These are phyloP conservation scores for Girardinus metallicus DNA, from an alignment of 2,797 vertebrate genomes.

Conservation along the genomic window DNA sequence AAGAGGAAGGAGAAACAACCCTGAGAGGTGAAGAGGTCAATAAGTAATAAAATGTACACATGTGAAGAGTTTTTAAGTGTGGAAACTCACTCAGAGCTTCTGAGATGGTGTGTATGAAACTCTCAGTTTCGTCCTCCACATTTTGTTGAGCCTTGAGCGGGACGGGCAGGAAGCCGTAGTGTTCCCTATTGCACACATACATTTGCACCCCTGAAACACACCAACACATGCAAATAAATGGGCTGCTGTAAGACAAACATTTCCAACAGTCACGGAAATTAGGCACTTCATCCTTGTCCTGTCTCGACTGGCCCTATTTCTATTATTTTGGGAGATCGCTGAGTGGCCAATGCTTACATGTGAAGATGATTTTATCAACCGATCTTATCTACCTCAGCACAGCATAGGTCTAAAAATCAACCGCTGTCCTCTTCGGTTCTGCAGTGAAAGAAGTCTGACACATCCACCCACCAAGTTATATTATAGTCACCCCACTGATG, in stretches of 20 bases:
- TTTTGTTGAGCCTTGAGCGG: slow-evolving; percentile 92
- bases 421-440: too few species aligned
- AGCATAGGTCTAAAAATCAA: too few species aligned
- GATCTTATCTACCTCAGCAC: too few species aligned
- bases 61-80: slow-evolving; percentile 16
- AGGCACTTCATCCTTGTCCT: background rate
- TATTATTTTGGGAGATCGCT: too few species aligned
- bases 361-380: too few species aligned
- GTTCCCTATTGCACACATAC: slow-evolving; percentile 93
- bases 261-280: slow-evolving; percentile 17
- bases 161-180: slow-evolving; percentile 93
- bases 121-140: slow-evolving; percentile 90
- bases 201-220: slow-evolving; percentile 88
- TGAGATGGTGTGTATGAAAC: slow-evolving; percentile 86
- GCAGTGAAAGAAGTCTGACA: too few species aligned
- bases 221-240: slow-evolving; percentile 19
- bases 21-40: slow-evolving; percentile 25
- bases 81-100: slow-evolving; percentile 93
- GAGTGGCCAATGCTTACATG: too few species aligned
- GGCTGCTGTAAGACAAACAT: slow-evolving; percentile 19
- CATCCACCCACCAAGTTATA: too few species aligned
- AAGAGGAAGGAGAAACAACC: slow-evolving; percentile 37
- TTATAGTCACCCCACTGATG: too few species aligned
- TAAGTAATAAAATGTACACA: slow-evolving; percentile 14
- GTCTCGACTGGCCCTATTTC: background rate